Percentiles rank a stretch among this genome's conserved stretches.
Conservation (phyloP, 2,888 invertebrate genomes). For the Cerceris rybyensis region DNA sequence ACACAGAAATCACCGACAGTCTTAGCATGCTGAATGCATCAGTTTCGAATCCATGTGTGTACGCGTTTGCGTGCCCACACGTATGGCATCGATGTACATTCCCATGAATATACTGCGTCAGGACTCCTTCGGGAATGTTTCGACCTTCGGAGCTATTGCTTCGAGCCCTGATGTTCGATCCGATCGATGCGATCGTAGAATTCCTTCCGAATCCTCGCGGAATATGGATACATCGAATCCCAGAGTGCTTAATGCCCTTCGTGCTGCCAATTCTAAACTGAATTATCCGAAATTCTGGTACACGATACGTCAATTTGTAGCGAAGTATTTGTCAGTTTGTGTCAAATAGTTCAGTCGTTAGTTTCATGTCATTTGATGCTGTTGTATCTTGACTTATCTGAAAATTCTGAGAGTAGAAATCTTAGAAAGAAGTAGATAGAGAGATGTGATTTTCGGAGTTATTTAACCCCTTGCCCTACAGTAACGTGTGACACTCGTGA, state of each 20-base stretch:
- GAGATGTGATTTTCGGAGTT: too few relatives aligned
- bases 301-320: too few relatives aligned
- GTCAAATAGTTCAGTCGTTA: too few relatives aligned
- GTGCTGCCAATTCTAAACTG: background rate
- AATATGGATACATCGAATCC: conserved; percentile 34
- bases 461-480: too few relatives aligned
- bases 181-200: conserved; percentile 47
- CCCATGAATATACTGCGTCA: conserved; percentile 62
- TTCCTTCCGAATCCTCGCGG: conserved; percentile 45
- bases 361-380: too few relatives aligned
- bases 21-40: conserved; percentile 23
- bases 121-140: conserved; percentile 64
- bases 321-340: too few relatives aligned
- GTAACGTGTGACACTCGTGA: too few relatives aligned
- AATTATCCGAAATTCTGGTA: too few relatives aligned
- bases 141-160: conserved; percentile 38
- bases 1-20: background rate
- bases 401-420: too few relatives aligned
- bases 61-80: conserved; percentile 36
- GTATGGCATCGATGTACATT: conserved; percentile 43
- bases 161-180: conserved; percentile 23
- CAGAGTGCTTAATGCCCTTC: conserved; percentile 32
- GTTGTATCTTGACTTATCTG: too few relatives aligned
- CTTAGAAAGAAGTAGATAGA: too few relatives aligned
- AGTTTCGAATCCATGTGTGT: conserved; percentile 26